A percentile compares a stretch with the other conserved stretches of the same genome.
Conservation (phyloP, 2,113 vertebrate genomes). For the Chionomys nivalis region DNA sequence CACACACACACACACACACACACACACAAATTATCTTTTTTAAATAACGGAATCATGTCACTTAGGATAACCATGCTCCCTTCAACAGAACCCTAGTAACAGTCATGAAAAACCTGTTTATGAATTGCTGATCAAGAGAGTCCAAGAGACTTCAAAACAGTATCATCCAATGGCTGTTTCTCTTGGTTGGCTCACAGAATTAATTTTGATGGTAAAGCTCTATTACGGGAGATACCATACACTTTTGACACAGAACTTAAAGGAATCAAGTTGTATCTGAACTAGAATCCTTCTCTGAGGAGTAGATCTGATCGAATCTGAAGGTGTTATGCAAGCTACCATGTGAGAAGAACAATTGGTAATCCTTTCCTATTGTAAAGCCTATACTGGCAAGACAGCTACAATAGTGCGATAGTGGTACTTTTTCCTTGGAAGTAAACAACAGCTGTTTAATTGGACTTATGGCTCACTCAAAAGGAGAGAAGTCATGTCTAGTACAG, state of each 20-base stretch:
- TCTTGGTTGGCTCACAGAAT: neutral
- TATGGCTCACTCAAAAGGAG: neutral
- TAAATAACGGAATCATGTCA: neutral
- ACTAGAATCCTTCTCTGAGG: neutral
- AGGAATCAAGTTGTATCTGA: neutral
- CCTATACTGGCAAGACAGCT: neutral
- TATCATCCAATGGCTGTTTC: neutral
- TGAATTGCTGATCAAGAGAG: neutral
- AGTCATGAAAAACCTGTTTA: neutral
- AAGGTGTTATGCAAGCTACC: neutral
- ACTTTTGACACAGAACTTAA: neutral
- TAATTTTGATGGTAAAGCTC: neutral
- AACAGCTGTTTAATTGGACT: neutral
- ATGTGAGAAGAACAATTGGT: neutral
- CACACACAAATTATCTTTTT: neutral
- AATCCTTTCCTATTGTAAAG: neutral
- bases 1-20: neutral
- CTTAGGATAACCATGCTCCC: neutral
- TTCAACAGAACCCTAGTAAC: neutral
- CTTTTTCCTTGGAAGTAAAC: neutral
- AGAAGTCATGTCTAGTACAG: no score
- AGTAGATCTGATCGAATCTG: neutral
- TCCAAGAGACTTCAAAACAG: neutral
- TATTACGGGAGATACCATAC: neutral
- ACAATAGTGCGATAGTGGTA: neutral